phyloP scores from a whole-genome alignment of 2,888 invertebrate genomes.

The Idaea biselata region DNA sequence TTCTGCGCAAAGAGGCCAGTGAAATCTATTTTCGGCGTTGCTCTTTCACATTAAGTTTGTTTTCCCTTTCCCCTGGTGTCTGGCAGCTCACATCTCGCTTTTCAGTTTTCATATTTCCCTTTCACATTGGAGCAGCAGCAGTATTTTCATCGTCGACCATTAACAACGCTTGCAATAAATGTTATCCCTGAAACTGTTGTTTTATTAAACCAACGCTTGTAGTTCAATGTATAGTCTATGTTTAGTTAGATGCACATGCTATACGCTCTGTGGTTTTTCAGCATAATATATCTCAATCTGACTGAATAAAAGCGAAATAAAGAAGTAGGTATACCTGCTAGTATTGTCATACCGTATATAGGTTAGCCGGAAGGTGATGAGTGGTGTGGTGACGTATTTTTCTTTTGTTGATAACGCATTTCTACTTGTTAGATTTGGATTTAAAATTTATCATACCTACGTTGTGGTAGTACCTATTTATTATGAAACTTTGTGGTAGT shows the following conservation, averaged over 20 bases:
- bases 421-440: too few relatives aligned
- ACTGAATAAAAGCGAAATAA: too few relatives aligned
- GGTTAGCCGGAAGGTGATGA: too few relatives aligned
- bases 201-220: constrained; percentile 56
- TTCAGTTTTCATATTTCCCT: constrained; percentile 54
- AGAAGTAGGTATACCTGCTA: too few relatives aligned
- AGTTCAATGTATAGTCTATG: constrained; percentile 32
- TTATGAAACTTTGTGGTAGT: too few relatives aligned
- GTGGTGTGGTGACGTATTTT: too few relatives aligned
- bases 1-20: constrained; percentile 45
- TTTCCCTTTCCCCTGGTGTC: constrained; percentile 43
- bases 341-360: too few relatives aligned
- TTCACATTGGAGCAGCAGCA: constrained; percentile 43
- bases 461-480: too few relatives aligned
- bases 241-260: constrained; percentile 22
- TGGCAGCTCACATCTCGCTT: constrained; percentile 52
- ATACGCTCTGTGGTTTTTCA: constrained; percentile 3
- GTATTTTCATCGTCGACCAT: constrained; percentile 51
- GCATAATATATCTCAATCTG: too few relatives aligned
- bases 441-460: too few relatives aligned
- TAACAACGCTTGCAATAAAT: constrained; percentile 67
- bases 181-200: constrained; percentile 62
- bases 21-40: constrained; percentile 45
- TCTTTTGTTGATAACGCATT: too few relatives aligned
- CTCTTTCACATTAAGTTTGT: constrained; percentile 52